Base-by-base conservation (phyloP, 2,113 vertebrate species). In the Girardinichthys multiradiatus region DNA sequence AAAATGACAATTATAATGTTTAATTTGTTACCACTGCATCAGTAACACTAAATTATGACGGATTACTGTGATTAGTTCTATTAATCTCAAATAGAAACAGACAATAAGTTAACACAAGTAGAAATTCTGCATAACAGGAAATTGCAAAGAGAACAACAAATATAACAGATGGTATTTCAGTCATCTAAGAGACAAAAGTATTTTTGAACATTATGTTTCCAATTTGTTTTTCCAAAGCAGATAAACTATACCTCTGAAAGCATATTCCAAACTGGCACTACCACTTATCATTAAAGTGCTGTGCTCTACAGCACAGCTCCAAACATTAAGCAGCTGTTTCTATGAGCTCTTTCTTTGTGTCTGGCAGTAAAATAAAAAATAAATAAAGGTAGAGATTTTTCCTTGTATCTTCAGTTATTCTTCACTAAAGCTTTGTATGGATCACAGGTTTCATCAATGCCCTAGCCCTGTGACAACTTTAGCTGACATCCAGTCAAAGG, bases 241-340 rank as follows among this genome's bases (percentile, higher is more conserved):
- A 86, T 78, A 76, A 85, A 90, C 77, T 42, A 82, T 64, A 76
- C 66, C 78, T 78, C 77, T 67, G 70, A 57, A 76, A 29, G 42
- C 69, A 29, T 31, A 72, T 77, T 74, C 70, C 70, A 79, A 76
- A 75, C 64, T 61, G 81, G 63, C 79, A 70, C 19, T 59, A 30
- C 68, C 79, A 86, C 82, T 90, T 89, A 90, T 85, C 80, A 71
- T 86, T 79, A 86, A 88, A 81, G 76, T 65, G 86, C 84, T 70
- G 73, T 76, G 54, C 77, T 66, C 29, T 35, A 39, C 83, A 64
- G 72, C 42, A 27, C 14, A 3, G 70, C 59, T 57, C 72, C 72
- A 74, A 81, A 77, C 68, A 69, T 70, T 59, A 45, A 77, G 81
- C 82, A 75, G 72, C 76, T 31, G 35, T 72, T 83, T 77, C 66